phyloP scores from a whole-genome alignment of 2,113 vertebrate genomes.

The Oxyura jamaicensis region DNA sequence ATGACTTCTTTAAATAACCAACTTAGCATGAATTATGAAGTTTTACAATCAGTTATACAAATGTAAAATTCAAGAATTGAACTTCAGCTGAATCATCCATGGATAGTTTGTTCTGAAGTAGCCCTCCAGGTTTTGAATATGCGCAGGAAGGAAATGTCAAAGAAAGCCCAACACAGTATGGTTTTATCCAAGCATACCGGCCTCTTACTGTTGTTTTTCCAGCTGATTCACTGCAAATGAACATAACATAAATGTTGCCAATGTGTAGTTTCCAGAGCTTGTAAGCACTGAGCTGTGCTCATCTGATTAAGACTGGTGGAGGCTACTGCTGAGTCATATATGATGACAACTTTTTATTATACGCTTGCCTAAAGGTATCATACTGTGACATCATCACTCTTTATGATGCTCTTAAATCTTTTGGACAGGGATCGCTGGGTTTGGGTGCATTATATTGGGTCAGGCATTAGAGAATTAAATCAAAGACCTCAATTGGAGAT shows the following conservation, averaged over 20 bases:
- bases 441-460: neutral
- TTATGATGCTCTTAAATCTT: neutral
- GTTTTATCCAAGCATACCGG: neutral
- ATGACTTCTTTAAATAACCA: constrained; percentile 60
- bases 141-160: neutral
- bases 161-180: neutral
- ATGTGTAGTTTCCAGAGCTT: neutral
- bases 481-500: too few species aligned
- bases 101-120: neutral
- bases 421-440: neutral
- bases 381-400: neutral
- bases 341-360: neutral
- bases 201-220: neutral
- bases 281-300: neutral
- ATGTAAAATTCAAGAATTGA: constrained; percentile 16
- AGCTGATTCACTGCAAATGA: neutral
- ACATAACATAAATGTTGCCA: neutral
- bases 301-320: neutral
- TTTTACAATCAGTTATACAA: constrained; percentile 58
- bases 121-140: neutral
- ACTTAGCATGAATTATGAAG: constrained; percentile 45
- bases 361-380: neutral
- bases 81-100: neutral
- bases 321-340: neutral
- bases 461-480: neutral